These are phyloP conservation scores for Ectemnius lituratus DNA, from an alignment of 2,888 invertebrate species.

Conservation along the genomic window DNA sequence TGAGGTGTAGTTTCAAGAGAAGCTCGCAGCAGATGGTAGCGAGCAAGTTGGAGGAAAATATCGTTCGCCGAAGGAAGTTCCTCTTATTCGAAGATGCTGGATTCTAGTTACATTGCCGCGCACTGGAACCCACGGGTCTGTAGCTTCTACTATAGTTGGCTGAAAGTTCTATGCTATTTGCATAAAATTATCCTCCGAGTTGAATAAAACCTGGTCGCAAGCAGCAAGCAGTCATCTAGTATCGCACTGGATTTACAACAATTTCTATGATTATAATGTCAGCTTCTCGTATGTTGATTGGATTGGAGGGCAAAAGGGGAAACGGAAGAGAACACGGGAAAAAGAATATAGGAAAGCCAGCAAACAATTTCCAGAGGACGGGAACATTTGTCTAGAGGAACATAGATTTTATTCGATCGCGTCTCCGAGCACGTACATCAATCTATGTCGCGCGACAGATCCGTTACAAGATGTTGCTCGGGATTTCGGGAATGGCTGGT, in stretches of 20 bases:
- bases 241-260: no score
- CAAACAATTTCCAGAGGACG: constrained; percentile 25
- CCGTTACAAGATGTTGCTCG: constrained; percentile 34
- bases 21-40: neutral
- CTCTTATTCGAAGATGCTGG: neutral
- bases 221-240: no score
- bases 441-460: constrained; percentile 40
- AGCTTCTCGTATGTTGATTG: no score
- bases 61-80: neutral
- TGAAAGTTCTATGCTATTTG: no score
- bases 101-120: neutral
- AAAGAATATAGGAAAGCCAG: neutral
- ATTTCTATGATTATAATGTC: no score
- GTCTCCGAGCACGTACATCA: constrained; percentile 25
- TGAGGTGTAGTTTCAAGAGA: neutral
- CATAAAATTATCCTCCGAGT: no score
- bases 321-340: neutral
- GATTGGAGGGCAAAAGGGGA: no score
- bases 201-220: no score
- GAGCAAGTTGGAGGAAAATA: neutral
- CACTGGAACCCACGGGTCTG: neutral
- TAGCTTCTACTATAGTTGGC: no score
- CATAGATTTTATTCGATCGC: constrained; percentile 30
- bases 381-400: constrained; percentile 19
- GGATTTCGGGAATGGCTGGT: constrained; percentile 40